phyloP scores from a whole-genome alignment of 2,888 invertebrate genomes.

The Lithophane semibrunnea region DNA sequence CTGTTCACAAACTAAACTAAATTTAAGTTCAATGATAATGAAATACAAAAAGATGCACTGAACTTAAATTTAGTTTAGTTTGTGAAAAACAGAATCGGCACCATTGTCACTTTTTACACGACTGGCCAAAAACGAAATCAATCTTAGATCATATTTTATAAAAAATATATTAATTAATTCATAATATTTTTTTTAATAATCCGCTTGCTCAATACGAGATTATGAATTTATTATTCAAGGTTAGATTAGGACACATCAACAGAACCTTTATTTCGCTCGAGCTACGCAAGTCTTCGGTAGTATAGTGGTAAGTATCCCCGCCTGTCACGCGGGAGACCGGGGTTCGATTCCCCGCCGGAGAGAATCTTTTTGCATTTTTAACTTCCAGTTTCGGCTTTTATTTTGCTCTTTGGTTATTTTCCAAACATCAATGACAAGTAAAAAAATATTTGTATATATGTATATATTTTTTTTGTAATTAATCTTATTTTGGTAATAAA shows the following conservation, averaged over 20 bases:
- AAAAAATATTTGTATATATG: no score
- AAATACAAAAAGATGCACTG: no score
- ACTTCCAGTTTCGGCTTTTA: slow-evolving; percentile 78
- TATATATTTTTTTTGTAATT: no score
- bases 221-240: neutral
- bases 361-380: slow-evolving; percentile 59
- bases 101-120: neutral
- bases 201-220: neutral
- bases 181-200: no score
- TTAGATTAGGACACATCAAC: neutral
- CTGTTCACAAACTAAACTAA: no score
- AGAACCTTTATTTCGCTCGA: neutral
- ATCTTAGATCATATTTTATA: no score
- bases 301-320: slow-evolving; percentile 91
- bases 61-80: no score
- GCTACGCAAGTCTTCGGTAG: slow-evolving; percentile 83
- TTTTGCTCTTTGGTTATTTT: neutral
- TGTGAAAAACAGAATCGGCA: no score
- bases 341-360: slow-evolving; percentile 73
- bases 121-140: no score
- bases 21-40: no score
- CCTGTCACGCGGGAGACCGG: slow-evolving; percentile 90
- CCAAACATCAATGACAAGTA: neutral
- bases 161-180: no score
- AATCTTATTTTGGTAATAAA: neutral